Conservation (phyloP, 2,888 invertebrate genomes). For the Lamproptera curius region DNA sequence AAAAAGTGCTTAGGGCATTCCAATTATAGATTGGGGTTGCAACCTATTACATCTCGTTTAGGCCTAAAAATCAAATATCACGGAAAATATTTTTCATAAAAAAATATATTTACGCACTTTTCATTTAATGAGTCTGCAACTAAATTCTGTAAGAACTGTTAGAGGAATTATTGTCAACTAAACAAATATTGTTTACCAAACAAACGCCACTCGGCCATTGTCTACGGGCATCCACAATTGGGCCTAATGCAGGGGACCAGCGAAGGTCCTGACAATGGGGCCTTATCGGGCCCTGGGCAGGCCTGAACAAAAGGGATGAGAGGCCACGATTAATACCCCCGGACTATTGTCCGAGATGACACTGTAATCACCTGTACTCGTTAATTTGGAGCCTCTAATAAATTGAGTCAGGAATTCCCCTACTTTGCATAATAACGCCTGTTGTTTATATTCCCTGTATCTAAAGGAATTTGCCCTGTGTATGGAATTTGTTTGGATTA, state of each 20-base stretch:
- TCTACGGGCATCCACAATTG: constrained; percentile 2
- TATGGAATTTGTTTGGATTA: background rate
- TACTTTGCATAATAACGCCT: constrained; percentile 1
- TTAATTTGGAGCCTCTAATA: constrained; percentile 16
- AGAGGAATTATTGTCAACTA: too few relatives aligned
- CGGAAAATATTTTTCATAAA: too few relatives aligned
- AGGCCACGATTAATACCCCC: constrained; percentile 21
- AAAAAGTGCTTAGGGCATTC: too few relatives aligned
- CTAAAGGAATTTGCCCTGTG: background rate
- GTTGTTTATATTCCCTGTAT: background rate
- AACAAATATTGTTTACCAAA: too few relatives aligned
- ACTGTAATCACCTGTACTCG: constrained; percentile 20
- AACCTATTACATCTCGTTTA: too few relatives aligned
- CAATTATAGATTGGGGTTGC: too few relatives aligned
- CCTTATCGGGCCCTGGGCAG: constrained; percentile 15
- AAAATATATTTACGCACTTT: too few relatives aligned
- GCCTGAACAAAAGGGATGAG: constrained; percentile 7
- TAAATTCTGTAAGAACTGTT: too few relatives aligned
- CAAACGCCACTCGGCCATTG: background rate
- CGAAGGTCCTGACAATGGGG: constrained; percentile 10
- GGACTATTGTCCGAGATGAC: constrained; percentile 15
- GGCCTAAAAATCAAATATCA: too few relatives aligned
- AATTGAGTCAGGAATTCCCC: constrained; percentile 3
- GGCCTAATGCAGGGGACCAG: background rate
- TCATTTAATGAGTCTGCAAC: too few relatives aligned